Conservation (phyloP, 1,140 invertebrate genomes). For the Tetranychus urticae region DNA sequence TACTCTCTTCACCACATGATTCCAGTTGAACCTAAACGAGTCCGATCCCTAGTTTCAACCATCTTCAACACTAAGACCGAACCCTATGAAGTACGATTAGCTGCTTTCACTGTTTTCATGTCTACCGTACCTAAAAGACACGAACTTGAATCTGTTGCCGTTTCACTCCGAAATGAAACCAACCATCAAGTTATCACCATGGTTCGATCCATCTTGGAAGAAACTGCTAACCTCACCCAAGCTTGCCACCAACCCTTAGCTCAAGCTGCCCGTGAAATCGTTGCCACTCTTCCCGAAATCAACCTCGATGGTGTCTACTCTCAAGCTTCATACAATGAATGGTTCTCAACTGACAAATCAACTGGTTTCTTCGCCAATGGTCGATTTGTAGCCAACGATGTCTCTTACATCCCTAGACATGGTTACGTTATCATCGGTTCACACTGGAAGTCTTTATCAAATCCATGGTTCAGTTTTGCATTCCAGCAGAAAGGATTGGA, state of each 20-base stretch:
- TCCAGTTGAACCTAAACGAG: neutral
- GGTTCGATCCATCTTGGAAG: slow-evolving; percentile 1
- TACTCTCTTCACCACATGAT: slow-evolving; percentile 5
- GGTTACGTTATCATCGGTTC: slow-evolving; percentile 4
- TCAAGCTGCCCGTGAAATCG: neutral
- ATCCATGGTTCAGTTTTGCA: slow-evolving; percentile 1
- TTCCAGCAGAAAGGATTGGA: slow-evolving; percentile 9
- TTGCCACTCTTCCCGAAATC: neutral
- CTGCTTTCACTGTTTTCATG: slow-evolving; percentile 9
- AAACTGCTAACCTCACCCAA: neutral
- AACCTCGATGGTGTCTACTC: neutral
- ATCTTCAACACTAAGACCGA: slow-evolving; percentile 10
- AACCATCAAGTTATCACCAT: slow-evolving; percentile 4
- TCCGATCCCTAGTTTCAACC: slow-evolving; percentile 4
- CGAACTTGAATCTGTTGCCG: slow-evolving; percentile 8
- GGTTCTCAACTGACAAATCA: neutral
- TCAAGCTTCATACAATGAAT: neutral
- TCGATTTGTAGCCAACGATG: slow-evolving; percentile 6
- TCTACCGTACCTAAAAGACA: slow-evolving; percentile 2
- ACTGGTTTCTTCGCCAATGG: neutral
- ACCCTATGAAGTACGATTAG: slow-evolving; percentile 7
- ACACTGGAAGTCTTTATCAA: neutral
- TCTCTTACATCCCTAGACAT: slow-evolving; percentile 4
- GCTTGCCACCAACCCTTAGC: neutral
- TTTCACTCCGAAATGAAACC: neutral